Evolutionary conservation across 2,113 vertebrate species (phyloP).

Genomic region (Anhinga anhinga): DNA sequence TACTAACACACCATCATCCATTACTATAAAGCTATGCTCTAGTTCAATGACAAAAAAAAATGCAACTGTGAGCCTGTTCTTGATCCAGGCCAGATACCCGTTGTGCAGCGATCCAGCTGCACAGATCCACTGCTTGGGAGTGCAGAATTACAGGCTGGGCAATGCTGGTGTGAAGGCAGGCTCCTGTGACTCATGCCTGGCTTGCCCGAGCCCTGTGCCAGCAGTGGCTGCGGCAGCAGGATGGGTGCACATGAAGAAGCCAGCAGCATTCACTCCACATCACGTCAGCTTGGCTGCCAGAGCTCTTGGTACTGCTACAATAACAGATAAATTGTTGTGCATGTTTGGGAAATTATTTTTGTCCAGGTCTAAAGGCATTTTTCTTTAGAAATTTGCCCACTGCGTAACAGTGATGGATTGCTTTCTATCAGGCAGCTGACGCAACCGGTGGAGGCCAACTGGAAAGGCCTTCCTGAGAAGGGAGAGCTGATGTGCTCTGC

Average conservation of each 20-base stretch:
- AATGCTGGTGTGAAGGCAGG: neutral
- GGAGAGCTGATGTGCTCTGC: neutral
- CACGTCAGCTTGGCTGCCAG: accelerated
- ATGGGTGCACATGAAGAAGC: accelerated
- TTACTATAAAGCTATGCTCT: neutral
- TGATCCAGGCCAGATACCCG: neutral
- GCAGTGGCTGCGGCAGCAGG: accelerated
- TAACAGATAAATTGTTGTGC: accelerated
- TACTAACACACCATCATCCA: neutral
- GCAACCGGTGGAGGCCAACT: neutral
- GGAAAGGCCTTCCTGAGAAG: neutral
- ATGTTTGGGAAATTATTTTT: neutral
- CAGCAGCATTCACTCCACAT: neutral
- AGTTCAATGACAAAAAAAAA: neutral
- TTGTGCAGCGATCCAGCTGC: neutral
- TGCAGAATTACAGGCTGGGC: neutral
- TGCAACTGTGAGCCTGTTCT: neutral
- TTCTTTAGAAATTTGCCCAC: neutral
- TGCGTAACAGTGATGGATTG: neutral
- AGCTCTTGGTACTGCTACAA: neutral
- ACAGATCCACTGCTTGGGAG: neutral
- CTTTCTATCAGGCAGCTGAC: neutral
- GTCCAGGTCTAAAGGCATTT: neutral
- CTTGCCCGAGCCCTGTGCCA: neutral
- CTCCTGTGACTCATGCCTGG: accelerated